Base-by-base conservation (phyloP, 2,113 vertebrate genomes). In the Hirundichthys speculiger region DNA sequence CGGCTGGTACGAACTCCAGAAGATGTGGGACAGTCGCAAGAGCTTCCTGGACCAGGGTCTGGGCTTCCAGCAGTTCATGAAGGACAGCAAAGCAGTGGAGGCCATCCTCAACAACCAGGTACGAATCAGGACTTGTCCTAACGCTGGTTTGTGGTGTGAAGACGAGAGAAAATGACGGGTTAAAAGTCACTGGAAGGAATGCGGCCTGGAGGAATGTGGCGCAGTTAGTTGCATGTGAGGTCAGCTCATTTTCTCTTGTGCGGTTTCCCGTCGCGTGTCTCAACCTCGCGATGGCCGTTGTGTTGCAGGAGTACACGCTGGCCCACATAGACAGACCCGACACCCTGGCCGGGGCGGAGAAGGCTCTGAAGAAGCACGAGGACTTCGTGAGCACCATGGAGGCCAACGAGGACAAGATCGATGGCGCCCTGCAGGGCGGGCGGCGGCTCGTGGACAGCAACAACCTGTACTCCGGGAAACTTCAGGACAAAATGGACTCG, bases 71-170 rank as follows among this genome's bases (percentile, higher is more conserved):
- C 95, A 94, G 85, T 98, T 99, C 86, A 91, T 95, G 85, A 96
- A 94, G 0, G 95, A 99, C 0, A 81, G 92, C 69, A 99, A 97
- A 73, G 96, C 98, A 69, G 94, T 92, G 0, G 96, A 96, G 66
- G 83, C 94, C 69, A 94, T 98, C 59, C 94, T 99, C 68, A 93
- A 94, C 86, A 98, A 95, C 73, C 97, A 99, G 96, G 98, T 99
- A 84, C 57, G 2, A 12, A 13, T 25, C 7, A 16, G 13, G 20
- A 24, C 27, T 49, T 20, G 15, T 27, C 13, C 8, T 20, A 47
- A 46, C 57, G 14, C 5, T 30, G n/a, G 20, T 8, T 18, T 22
- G n/a, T 9, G n/a, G 34, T 41, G 4, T 41, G n/a, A 38, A 60
- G 8, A 43, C 12, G 34, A 49, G 40, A 27, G 40, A 27, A 27